Evolutionary conservation across 2,888 invertebrate species (phyloP).

Genomic region (Sympetrum striolatum): DNA sequence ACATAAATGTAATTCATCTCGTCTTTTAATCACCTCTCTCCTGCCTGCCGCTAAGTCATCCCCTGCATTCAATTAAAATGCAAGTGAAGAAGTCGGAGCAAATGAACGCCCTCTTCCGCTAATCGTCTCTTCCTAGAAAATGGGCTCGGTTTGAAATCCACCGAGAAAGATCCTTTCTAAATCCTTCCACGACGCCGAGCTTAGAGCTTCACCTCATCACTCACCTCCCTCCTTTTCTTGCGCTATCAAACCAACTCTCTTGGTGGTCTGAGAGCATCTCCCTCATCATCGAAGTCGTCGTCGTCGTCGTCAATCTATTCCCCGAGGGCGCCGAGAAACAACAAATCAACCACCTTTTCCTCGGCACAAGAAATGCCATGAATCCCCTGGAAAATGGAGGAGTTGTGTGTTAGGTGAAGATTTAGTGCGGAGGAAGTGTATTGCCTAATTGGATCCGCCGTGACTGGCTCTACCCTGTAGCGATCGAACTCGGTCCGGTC

Average conservation of each 20-base stretch:
- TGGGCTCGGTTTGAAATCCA: not conserved
- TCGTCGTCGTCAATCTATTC: not conserved
- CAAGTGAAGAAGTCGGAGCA: too few relatives aligned
- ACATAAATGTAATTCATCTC: too few relatives aligned
- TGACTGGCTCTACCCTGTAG: slow-evolving; percentile 21
- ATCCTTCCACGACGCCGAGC: not conserved
- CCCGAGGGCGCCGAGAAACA: not conserved
- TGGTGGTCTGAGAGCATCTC: slow-evolving; percentile 29
- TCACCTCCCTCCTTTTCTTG: not conserved
- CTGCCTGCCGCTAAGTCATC: too few relatives aligned
- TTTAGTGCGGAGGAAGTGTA: not conserved
- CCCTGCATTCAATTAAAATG: too few relatives aligned
- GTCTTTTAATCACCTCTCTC: too few relatives aligned
- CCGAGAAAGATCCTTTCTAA: slow-evolving; percentile 8
- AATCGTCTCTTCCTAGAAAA: not conserved
- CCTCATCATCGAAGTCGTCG: slow-evolving; percentile 20
- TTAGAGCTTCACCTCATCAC: slow-evolving; percentile 13
- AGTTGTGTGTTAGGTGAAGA: not conserved
- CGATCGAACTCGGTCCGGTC: not conserved
- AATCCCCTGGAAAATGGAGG: not conserved
- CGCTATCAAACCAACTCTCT: not conserved
- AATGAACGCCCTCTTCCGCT: not conserved
- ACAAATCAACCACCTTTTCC: not conserved
- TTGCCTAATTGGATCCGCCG: slow-evolving; percentile 20
- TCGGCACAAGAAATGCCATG: not conserved